Evolutionary conservation across 1,140 invertebrate genomes (phyloP).

Genomic region (Centruroides vittatus): DNA sequence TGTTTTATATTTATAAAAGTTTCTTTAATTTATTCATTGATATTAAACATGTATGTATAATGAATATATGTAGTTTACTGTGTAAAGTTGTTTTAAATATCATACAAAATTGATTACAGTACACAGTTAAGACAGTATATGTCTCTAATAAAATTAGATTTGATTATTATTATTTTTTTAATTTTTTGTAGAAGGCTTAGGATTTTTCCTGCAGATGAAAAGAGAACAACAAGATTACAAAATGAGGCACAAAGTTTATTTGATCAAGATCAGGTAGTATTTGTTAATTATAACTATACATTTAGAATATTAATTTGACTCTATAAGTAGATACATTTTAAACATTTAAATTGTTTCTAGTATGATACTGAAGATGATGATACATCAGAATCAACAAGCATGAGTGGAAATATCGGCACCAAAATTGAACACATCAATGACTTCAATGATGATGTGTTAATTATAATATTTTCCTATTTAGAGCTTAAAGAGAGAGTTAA

Average conservation of each 20-base stretch:
- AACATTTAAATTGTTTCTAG: background rate
- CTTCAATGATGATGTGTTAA: slow-evolving; percentile 10
- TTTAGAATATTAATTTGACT: too few species aligned
- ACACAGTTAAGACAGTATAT: too few species aligned
- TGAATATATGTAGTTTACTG: too few species aligned
- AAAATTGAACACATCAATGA: slow-evolving; percentile 13
- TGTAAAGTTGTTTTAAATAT: too few species aligned
- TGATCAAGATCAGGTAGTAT: background rate
- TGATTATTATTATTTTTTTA: background rate
- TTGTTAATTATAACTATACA: background rate
- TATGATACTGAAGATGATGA: background rate
- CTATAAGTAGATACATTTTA: background rate
- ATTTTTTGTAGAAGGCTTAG: slow-evolving; percentile 6
- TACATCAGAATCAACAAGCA: too few species aligned
- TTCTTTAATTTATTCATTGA: too few species aligned
- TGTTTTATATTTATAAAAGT: too few species aligned
- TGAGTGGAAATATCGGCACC: too few species aligned
- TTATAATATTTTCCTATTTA: slow-evolving; percentile 13
- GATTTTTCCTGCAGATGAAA: slow-evolving; percentile 13
- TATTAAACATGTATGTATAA: too few species aligned
- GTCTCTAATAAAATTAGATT: too few species aligned
- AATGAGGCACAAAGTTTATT: slow-evolving; percentile 7
- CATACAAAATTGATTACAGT: too few species aligned
- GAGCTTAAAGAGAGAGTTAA: slow-evolving; percentile 5
- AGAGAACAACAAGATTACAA: slow-evolving; percentile 7